These are phyloP conservation scores for Notothenia coriiceps DNA, from an alignment of 2,113 vertebrate species.

Conservation along the genomic window DNA sequence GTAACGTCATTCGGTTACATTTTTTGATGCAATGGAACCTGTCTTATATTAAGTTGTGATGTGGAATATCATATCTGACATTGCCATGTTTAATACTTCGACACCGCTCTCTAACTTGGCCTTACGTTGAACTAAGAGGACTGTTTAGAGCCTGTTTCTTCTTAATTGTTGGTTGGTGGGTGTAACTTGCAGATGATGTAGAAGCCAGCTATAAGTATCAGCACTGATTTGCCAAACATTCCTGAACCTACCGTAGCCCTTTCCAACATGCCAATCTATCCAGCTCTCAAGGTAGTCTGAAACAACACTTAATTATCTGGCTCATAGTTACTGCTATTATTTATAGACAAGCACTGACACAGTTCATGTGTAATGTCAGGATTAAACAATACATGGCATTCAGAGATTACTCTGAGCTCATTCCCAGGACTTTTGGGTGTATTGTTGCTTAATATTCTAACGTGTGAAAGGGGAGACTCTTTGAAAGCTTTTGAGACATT, in stretches of 20 bases:
- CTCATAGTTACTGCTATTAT: slow-evolving; percentile 11
- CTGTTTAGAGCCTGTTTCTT: neutral
- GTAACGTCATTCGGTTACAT: no score
- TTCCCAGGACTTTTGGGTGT: neutral
- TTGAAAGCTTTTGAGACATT: no score
- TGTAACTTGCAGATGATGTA: slow-evolving; percentile 6
- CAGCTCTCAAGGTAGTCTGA: slow-evolving; percentile 3
- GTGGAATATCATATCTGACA: neutral
- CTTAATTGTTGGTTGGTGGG: neutral
- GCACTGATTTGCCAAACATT: slow-evolving; percentile 30
- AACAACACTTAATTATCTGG: slow-evolving; percentile 28
- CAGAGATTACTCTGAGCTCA: slow-evolving; percentile 2
- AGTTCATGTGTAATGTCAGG: slow-evolving; percentile 7
- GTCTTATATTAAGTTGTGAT: neutral
- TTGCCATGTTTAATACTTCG: neutral
- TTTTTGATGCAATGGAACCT: no score
- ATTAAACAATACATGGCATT: slow-evolving; percentile 26
- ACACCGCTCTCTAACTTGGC: neutral
- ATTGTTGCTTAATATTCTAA: no score
- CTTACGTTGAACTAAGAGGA: slow-evolving; percentile 1
- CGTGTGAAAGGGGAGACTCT: no score
- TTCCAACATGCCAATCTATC: slow-evolving; percentile 25
- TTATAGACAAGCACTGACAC: slow-evolving; percentile 5
- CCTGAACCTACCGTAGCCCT: neutral
- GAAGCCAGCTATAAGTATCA: slow-evolving; percentile 11